A percentile compares a stretch with the other conserved stretches of the same genome.
These are phyloP conservation scores for Antigone vipio DNA, from an alignment of 2,113 vertebrate species.

Conservation along the genomic window DNA sequence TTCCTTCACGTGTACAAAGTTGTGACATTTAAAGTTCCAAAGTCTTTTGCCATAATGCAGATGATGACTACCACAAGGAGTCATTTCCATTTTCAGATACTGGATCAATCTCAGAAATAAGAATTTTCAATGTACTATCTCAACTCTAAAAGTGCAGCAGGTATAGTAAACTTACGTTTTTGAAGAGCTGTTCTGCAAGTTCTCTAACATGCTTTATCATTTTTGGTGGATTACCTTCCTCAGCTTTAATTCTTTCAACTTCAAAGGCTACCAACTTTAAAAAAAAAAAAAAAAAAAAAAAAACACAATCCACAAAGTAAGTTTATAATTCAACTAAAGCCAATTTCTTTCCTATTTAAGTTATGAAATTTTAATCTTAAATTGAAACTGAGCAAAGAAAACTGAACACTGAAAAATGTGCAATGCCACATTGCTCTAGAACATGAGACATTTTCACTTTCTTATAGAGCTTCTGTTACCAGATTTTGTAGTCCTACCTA, in stretches of 20 bases:
- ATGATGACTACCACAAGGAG: background rate
- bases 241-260: conserved; percentile 89
- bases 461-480: background rate
- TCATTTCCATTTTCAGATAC: background rate
- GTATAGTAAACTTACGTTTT: conserved; percentile 84
- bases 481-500: background rate
- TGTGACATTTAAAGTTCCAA: background rate
- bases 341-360: background rate
- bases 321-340: background rate
- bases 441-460: background rate
- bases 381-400: background rate
- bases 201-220: conserved; percentile 90
- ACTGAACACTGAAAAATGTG: background rate
- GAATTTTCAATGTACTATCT: background rate
- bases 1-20: background rate
- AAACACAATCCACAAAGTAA: background rate
- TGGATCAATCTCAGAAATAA: background rate
- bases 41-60: background rate
- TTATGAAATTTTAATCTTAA: background rate
- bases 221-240: conserved; percentile 83
- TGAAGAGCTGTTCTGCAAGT: conserved; percentile 93
- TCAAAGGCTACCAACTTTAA: conserved; percentile 93
- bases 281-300: conserved; percentile 2
- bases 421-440: background rate
- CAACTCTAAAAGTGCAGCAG: background rate